Evolutionary conservation across 2,797 vertebrate genomes (phyloP).

Genomic region (Acanthiza pusilla): DNA sequence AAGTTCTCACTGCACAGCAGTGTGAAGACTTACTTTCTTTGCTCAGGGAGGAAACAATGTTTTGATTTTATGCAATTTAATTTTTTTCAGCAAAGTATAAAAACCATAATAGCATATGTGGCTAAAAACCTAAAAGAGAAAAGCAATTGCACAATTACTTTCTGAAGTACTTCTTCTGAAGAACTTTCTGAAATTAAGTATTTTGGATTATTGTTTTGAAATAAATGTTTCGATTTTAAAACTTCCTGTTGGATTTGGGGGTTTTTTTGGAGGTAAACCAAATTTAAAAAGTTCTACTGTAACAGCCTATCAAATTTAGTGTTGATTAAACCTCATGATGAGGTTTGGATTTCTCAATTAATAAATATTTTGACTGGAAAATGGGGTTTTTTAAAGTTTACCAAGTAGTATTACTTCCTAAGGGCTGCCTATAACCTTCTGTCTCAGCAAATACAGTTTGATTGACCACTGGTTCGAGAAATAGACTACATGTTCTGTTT

Average conservation of each 20-base stretch:
- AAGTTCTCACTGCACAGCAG: neutral
- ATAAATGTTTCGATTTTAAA: neutral
- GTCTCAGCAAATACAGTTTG: neutral
- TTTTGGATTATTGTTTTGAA: neutral
- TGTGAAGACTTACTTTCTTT: neutral
- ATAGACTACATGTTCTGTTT: neutral
- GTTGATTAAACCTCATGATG: neutral
- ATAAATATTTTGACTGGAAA: neutral
- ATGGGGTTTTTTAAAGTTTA: neutral
- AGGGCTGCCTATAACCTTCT: neutral
- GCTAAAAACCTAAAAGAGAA: neutral
- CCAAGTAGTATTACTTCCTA: neutral
- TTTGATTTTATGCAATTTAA: neutral
- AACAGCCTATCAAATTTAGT: neutral
- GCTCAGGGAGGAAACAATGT: neutral
- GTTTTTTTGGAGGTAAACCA: neutral
- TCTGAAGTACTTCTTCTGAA: no score
- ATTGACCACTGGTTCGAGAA: neutral
- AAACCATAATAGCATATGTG: neutral
- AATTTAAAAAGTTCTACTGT: neutral
- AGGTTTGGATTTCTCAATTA: neutral
- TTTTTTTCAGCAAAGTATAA: neutral
- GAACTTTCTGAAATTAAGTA: neutral
- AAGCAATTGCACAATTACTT: neutral
- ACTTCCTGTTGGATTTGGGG: accelerated